These are phyloP conservation scores for Phymorhynchus buccinoides DNA, from an alignment of 1,140 invertebrate species.

Conservation along the genomic window DNA sequence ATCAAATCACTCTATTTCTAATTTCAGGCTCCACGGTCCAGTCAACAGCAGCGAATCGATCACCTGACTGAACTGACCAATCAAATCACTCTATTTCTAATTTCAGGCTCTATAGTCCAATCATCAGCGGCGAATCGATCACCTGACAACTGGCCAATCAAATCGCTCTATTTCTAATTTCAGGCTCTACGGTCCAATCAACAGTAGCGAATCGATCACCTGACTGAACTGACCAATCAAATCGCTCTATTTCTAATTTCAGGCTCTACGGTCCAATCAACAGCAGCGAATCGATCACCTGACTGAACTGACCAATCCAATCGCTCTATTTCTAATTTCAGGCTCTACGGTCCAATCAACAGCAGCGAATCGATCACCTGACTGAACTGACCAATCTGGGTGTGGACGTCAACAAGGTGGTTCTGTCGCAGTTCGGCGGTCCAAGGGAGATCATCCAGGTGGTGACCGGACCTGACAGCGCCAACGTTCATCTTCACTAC, in stretches of 20 bases:
- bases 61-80: neutral
- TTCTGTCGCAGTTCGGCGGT: constrained; percentile 46
- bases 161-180: neutral
- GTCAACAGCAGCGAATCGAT: neutral
- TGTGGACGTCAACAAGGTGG: constrained; percentile 60
- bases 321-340: constrained; percentile 48
- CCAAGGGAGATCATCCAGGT: constrained; percentile 61
- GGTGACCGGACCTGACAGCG: constrained; percentile 46
- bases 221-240: neutral
- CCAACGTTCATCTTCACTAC: constrained; percentile 62
- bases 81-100: constrained; percentile 33
- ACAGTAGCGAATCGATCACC: neutral
- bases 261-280: too few relatives aligned
- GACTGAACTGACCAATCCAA: neutral
- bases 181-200: too few relatives aligned
- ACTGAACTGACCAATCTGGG: constrained; percentile 53
- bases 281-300: neutral
- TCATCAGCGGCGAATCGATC: constrained; percentile 53
- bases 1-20: neutral
- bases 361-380: constrained; percentile 54
- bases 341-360: constrained; percentile 51
- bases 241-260: neutral
- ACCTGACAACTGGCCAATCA: constrained; percentile 53
- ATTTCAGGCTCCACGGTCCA: neutral
- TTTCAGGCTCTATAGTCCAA: constrained; percentile 54